Evolutionary conservation across 2,888 invertebrate genomes (phyloP).

Genomic region (Hirtodrosophila confusa): DNA sequence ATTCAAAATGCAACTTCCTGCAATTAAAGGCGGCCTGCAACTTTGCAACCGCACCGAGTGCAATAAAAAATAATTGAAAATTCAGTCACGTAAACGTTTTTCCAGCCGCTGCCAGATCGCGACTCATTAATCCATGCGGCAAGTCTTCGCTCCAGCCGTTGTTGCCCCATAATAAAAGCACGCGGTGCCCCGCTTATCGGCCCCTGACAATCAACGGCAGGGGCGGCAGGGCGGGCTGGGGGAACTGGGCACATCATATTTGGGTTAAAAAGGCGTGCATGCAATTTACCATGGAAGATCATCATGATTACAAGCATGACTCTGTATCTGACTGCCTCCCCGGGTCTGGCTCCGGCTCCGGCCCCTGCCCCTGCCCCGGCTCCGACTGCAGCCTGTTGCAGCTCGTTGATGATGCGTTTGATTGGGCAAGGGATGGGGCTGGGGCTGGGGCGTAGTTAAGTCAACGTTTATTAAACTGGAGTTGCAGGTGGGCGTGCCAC

Average conservation of each 20-base stretch:
- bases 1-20: constrained; percentile 73
- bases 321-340: constrained; percentile 1
- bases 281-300: constrained; percentile 69
- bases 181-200: constrained; percentile 58
- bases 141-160: constrained; percentile 27
- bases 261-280: constrained; percentile 73
- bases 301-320: constrained; percentile 57
- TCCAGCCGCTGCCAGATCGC: constrained; percentile 68
- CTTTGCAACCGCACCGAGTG: constrained; percentile 37
- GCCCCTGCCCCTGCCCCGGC: constrained; percentile 2
- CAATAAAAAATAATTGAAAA: constrained; percentile 78
- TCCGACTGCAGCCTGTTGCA: constrained; percentile 12
- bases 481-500: constrained; percentile 50
- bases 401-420: constrained; percentile 54
- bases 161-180: constrained; percentile 49
- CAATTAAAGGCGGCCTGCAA: constrained; percentile 67
- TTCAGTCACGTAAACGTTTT: constrained; percentile 76
- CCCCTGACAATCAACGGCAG: constrained; percentile 46
- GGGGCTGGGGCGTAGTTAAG: constrained; percentile 1
- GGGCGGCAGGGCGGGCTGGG: background rate
- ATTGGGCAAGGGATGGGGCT: constrained; percentile 32
- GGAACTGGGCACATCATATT: constrained; percentile 50
- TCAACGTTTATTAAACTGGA: constrained; percentile 31
- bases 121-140: constrained; percentile 68
- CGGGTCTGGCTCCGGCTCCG: constrained; percentile 10